Percentiles rank a stretch among this genome's conserved stretches.
phyloP scores from a whole-genome alignment of 2,113 vertebrate genomes.

The Cebidichthys violaceus region DNA sequence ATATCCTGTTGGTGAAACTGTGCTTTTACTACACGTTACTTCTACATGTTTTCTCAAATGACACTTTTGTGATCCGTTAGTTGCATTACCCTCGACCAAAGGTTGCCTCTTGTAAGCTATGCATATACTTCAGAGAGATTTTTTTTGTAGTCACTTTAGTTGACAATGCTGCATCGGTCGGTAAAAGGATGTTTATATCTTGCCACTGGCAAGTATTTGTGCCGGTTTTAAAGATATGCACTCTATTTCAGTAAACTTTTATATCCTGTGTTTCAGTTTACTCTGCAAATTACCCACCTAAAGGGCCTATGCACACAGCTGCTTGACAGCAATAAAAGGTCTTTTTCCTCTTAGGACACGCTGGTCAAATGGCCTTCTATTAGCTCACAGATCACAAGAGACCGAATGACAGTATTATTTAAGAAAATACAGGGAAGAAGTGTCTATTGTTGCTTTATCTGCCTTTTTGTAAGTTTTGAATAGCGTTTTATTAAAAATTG shows the following conservation, averaged over 20 bases:
- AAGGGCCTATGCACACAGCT: constrained; percentile 49
- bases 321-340: constrained; percentile 53
- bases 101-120: constrained; percentile 82
- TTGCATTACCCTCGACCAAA: constrained; percentile 65
- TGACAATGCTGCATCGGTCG: constrained; percentile 63
- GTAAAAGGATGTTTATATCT: constrained; percentile 60
- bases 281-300: constrained; percentile 53
- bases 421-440: constrained; percentile 59
- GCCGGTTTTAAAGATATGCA: constrained; percentile 72
- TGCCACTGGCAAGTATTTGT: constrained; percentile 60
- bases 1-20: constrained; percentile 58
- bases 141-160: constrained; percentile 52
- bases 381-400: constrained; percentile 40
- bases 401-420: constrained; percentile 78
- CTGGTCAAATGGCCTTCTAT: constrained; percentile 37
- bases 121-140: constrained; percentile 62
- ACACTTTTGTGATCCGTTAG: constrained; percentile 50
- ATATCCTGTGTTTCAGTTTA: constrained; percentile 57
- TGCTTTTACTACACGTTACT: constrained; percentile 61
- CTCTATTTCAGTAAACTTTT: constrained; percentile 47
- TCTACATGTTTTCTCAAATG: constrained; percentile 3
- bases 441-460: constrained; percentile 79
- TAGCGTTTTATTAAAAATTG: constrained; percentile 83
- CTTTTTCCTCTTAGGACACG: constrained; percentile 34
- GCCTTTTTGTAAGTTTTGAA: constrained; percentile 82